Evolutionary conservation across 2,888 invertebrate species (phyloP), one percentile per base, ranked within the genome.

Genomic region (Gastracanthus pulcherrimus): DNA sequence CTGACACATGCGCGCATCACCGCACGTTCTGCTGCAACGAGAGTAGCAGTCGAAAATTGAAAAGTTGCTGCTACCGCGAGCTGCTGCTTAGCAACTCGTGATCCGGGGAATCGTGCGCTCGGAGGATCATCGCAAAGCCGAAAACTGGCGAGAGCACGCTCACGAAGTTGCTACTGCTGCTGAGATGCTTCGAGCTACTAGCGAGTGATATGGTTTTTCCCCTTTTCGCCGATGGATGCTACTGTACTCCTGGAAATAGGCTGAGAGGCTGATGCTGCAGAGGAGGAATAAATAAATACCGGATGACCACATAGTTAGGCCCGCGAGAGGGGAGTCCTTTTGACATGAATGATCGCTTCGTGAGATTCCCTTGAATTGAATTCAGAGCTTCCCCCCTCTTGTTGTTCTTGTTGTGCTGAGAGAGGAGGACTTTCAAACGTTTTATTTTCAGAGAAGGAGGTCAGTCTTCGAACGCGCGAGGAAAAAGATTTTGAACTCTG

Each of bases 341-440:
- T 31, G 48, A 31, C 51, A 34, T 51, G 69, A 69, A 34, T 34
- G 69, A 69, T 58, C 36, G 71, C 55, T 71, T 36, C 70, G 70
- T 3, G 38, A 60, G 71, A 72, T 72, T 70, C 51, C 69, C 51
- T 19, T 55, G 38, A 19, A 38, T 36, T 34, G 62, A 62, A 74
- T 74, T 45, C 45, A 45, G 62, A 45, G 62, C 62, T 34, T 9
- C 31, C 6, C 26, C 11, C 3, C 55, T 9, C 6, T 2, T 16
- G 48, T 1, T n/a, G 48, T 48, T 23, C 19, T 48, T 48, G 7
- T 51, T 45, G 0, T 45, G 1, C 6, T 38, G 11, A 67, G 16
- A 16, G 67, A 45, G 41, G 13, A 55, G 55, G 58, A 16, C 29
- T 29, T 29, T 29, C 26, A 26, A 23, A 26, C 58, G 58, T 13